phyloP scores from a whole-genome alignment of 1,140 invertebrate species.

The Eumaeus atala region DNA sequence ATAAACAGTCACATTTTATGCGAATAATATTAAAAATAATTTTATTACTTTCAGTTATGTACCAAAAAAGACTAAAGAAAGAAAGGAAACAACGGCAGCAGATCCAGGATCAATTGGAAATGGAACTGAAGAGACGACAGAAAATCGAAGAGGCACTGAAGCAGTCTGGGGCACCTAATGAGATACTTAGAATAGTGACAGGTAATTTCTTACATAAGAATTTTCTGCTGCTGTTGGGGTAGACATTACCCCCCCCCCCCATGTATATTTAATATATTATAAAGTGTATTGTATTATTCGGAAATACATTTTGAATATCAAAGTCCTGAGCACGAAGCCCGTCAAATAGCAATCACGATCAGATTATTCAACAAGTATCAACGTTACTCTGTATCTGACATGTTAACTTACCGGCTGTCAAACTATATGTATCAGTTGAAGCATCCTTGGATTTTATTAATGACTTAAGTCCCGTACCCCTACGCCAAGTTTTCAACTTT shows the following conservation, averaged over 20 bases:
- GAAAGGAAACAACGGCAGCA: conserved; percentile 87
- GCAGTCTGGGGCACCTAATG: conserved; percentile 82
- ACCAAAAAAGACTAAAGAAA: conserved; percentile 90
- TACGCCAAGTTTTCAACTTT: conserved; percentile 29
- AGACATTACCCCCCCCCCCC: too few species aligned
- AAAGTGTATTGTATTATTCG: not conserved
- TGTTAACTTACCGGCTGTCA: conserved; percentile 71
- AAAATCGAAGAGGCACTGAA: conserved; percentile 88
- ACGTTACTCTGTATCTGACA: conserved; percentile 58
- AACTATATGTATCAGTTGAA: conserved; percentile 48
- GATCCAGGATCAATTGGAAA: conserved; percentile 88
- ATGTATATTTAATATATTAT: too few species aligned
- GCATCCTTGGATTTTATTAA: conserved; percentile 3
- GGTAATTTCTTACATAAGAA: conserved; percentile 77
- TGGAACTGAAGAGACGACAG: conserved; percentile 83
- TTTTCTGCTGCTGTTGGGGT: too few species aligned
- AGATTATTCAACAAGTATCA: conserved; percentile 51
- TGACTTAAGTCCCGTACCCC: not conserved
- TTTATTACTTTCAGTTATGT: conserved; percentile 81
- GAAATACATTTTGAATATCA: conserved; percentile 1
- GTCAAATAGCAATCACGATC: conserved; percentile 32
- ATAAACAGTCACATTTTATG: not conserved
- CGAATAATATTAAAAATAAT: not conserved
- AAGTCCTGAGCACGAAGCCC: conserved; percentile 9
- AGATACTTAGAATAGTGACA: conserved; percentile 85